Evolutionary conservation across 2,113 vertebrate genomes (phyloP), one percentile per base, ranked within the genome.

Genomic region (Lasiurus borealis): DNA sequence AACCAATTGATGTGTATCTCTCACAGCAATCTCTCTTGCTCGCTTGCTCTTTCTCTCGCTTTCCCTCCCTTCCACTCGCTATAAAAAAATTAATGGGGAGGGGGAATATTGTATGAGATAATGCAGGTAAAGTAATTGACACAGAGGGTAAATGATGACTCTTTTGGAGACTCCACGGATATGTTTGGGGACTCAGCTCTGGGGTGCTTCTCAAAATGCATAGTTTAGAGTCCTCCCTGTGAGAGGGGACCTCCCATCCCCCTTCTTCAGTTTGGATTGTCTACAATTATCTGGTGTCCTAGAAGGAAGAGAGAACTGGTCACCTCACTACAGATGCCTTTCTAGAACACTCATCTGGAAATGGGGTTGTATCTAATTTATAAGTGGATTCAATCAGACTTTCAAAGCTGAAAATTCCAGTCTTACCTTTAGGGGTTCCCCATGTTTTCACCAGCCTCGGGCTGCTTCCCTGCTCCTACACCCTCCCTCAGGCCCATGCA

Each of bases 161-260:
- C 9, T 7, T 77, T 18, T 69, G 66, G 66, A 34, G n/a, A 69
- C 7, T 69, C 25, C 57, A 82, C 80, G 59, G 54, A n/a, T n/a
- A 3, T 4, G 6, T 23, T 2, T 3, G 7, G 16, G 36, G 40
- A 31, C 44, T 27, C 34, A 13, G 9, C n/a, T n/a, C 14, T 1
- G 5, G 13, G 40, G 10, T n/a, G 54, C 16, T 48, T 87, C 77
- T 77, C 76, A 29, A 73, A 78, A 21, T 9, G 21, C 2, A 1
- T 12, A 19, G 19, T 2, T 66, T 27, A 4, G 46, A 40, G 19
- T 18, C 48, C 44, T 83, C 62, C 68, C 76, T 52, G n/a, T 1
- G 7, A 36, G 19, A 75, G 52, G 44, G 40, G 27, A 0, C 34
- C 40, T 81, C 46, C 86, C 46, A 10, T 1, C 16, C n/a, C 23